These are phyloP conservation scores for Pollachius pollachius DNA, from an alignment of 2,113 vertebrate species.

Conservation along the genomic window DNA sequence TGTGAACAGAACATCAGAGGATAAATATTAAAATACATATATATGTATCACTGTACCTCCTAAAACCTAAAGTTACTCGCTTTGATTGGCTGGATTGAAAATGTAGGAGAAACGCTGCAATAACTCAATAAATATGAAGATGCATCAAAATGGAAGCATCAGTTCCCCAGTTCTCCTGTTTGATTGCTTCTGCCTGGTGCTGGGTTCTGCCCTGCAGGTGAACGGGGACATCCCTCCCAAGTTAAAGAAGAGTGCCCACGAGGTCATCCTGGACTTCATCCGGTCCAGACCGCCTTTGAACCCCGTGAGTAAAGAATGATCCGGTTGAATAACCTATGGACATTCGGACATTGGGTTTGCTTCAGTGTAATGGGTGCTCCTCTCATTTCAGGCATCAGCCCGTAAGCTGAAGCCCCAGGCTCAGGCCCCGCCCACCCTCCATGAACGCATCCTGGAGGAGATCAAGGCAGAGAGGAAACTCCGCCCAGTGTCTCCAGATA, in stretches of 20 bases:
- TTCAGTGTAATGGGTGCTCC: background rate
- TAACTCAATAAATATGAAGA: too few relatives aligned
- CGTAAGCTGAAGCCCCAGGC: slow-evolving; percentile 93
- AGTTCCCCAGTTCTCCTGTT: background rate
- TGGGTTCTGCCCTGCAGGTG: slow-evolving; percentile 71
- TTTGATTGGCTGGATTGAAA: too few relatives aligned
- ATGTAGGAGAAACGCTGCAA: too few relatives aligned
- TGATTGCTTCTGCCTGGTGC: background rate
- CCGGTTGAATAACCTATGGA: background rate
- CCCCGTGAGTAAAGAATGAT: slow-evolving; percentile 77
- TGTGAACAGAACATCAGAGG: too few relatives aligned
- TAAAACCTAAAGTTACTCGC: too few relatives aligned
- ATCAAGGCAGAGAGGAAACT: slow-evolving; percentile 95
- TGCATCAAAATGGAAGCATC: too few relatives aligned
- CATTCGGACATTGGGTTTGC: background rate
- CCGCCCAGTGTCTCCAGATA: slow-evolving; percentile 88
- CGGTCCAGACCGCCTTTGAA: slow-evolving; percentile 95
- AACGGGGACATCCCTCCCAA: slow-evolving; percentile 90
- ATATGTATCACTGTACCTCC: too few relatives aligned
- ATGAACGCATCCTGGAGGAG: slow-evolving; percentile 92
- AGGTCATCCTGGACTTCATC: slow-evolving; percentile 98
- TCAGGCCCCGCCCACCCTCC: slow-evolving; percentile 88
- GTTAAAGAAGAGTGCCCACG: slow-evolving; percentile 97
- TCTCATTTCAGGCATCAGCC: slow-evolving; percentile 79
- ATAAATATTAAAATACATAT: too few relatives aligned